Evolutionary conservation across 2,113 vertebrate genomes (phyloP).

Genomic region (Ammodytes dubius): DNA sequence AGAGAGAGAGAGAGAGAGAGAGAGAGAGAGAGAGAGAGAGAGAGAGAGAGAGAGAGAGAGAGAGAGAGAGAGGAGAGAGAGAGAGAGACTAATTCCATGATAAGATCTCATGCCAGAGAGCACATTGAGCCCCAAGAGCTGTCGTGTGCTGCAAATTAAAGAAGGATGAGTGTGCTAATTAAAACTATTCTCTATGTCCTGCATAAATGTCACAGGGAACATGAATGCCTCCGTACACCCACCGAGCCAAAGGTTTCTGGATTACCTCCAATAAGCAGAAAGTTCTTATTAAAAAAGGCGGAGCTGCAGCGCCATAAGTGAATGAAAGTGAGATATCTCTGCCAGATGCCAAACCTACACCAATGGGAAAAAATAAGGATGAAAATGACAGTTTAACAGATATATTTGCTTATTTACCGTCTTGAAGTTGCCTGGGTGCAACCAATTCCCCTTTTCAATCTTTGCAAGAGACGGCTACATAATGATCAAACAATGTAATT

Average conservation of each 20-base stretch:
- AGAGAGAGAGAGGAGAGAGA: neutral
- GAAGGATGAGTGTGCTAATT: conserved; percentile 56
- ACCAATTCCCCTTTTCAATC: conserved; percentile 27
- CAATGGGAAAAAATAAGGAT: conserved; percentile 1
- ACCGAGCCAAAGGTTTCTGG: conserved; percentile 20
- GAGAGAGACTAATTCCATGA: conserved; percentile 23
- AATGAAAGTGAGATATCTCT: conserved; percentile 14
- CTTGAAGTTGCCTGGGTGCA: conserved; percentile 23
- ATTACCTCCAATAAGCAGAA: conserved; percentile 16
- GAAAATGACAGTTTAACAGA: conserved; percentile 29
- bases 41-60: neutral
- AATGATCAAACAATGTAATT: conserved; percentile 24
- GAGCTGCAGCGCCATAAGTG: conserved; percentile 8
- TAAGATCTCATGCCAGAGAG: conserved; percentile 34
- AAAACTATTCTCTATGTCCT: conserved; percentile 46
- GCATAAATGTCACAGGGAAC: conserved; percentile 64
- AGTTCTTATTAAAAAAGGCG: conserved; percentile 39
- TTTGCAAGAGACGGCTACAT: conserved; percentile 20
- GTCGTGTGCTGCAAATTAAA: conserved; percentile 46
- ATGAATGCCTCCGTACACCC: conserved; percentile 23
- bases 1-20: conserved; percentile 1
- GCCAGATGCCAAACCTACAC: conserved; percentile 30
- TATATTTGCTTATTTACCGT: conserved; percentile 51
- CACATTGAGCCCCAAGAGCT: conserved; percentile 10
- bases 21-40: no score